A percentile compares a stretch with the other conserved stretches of the same genome.
These are phyloP conservation scores for Anoplopoma fimbria DNA, from an alignment of 2,113 vertebrate genomes.

Conservation along the genomic window DNA sequence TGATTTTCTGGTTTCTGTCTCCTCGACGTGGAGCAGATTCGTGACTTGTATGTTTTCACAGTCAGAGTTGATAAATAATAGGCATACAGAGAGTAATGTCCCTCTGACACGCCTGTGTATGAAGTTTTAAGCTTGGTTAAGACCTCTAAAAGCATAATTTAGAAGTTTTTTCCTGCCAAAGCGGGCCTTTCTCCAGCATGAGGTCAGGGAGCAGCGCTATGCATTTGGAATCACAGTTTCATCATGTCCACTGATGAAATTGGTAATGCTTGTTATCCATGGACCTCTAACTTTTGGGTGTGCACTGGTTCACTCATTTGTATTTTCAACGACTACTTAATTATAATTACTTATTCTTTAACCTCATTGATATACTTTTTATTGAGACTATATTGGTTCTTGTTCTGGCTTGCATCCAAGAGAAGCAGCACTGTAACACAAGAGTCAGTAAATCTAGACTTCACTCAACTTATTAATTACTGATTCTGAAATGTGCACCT, in stretches of 20 bases:
- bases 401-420: slow-evolving; percentile 1
- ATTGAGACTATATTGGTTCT: not conserved
- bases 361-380: not conserved
- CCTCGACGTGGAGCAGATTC: slow-evolving; percentile 1
- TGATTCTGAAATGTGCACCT: not conserved
- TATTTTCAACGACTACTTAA: not conserved
- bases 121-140: not conserved
- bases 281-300: not conserved
- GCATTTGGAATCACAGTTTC: slow-evolving; percentile 6
- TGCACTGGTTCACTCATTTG: not conserved
- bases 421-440: not conserved
- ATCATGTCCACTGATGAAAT: not conserved
- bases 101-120: not conserved
- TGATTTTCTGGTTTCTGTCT: slow-evolving; percentile 59
- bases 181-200: not conserved
- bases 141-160: not conserved
- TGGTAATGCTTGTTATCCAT: not conserved
- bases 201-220: not conserved
- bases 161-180: not conserved
- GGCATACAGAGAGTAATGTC: not conserved
- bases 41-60: slow-evolving; percentile 34
- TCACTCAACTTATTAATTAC: slow-evolving; percentile 1
- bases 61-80: slow-evolving; percentile 16
- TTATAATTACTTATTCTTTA: not conserved
- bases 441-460: slow-evolving; percentile 16